Base-by-base conservation (phyloP, 2,888 invertebrate species). In the Lithophane ornitopus region DNA sequence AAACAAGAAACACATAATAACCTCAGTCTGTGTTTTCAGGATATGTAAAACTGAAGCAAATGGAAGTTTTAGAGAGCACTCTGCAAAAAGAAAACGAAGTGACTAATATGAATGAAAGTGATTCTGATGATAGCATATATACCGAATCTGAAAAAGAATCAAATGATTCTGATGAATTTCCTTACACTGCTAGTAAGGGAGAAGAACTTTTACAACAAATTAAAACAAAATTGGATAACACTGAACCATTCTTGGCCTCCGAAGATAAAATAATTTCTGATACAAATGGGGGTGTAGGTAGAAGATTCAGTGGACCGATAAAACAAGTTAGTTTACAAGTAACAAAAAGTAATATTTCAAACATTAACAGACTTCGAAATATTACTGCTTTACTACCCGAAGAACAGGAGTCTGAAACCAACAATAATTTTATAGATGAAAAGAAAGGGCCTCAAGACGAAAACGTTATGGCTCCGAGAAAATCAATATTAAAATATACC, bases 41-140 rank as follows among this genome's bases (percentile, higher is more conserved):
- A 59, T 97, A 95, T 85, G 95, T 97, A 2, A 97, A 97, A 86
- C 91, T 97, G 28, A 97, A 97, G 86, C 95, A 97, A 86, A 85
- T 97, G 68, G 97, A 97, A 88, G 95, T 96, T 71, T 89, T 96
- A 84, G 95, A 96, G 91, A 96, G 96, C 81, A 92, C 93, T 1
- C 79, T 94, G 46, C 88, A 91, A 0, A 95, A 94, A 89, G 95
- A 95, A 87, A 87, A 85, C 58, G 93, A 91, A 69, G 56, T 83
- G 8, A 80, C 76, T 22, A 82, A 89, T 41, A 70, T 85, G 49
- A 87, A 89, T 34, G 89, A 90, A 81, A 76, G 76, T 52, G 85
- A 91, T 76, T 94, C 93, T 49, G 94, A 94, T 81, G 95, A 95
- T 67, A 96, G 96, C 86, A 85, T 95, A 61, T 96, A 94, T 72